These are phyloP conservation scores for Drosophila willistoni DNA, from an alignment of 1,140 invertebrate genomes.

Conservation along the genomic window DNA sequence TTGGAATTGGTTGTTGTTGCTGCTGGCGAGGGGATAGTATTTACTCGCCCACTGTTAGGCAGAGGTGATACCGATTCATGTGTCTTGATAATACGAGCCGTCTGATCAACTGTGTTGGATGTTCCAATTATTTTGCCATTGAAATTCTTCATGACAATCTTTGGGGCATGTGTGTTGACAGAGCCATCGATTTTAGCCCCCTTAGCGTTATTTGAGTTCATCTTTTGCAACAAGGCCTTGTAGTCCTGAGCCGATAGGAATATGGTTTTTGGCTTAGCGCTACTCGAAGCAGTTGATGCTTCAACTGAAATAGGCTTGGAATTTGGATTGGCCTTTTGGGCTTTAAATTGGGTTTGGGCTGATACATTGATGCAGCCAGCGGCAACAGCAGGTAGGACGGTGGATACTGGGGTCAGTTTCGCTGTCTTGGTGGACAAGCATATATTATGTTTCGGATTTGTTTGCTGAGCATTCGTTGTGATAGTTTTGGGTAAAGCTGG, in stretches of 20 bases:
- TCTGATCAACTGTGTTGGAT: constrained; percentile 31
- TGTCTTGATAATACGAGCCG: background rate
- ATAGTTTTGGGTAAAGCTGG: background rate
- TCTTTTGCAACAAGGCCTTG: constrained; percentile 83
- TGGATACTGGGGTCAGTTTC: background rate
- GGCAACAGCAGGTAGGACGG: background rate
- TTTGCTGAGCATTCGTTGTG: background rate
- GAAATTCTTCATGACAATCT: constrained; percentile 81
- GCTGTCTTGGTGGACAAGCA: constrained; percentile 1
- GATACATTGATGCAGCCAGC: background rate
- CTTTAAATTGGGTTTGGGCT: background rate
- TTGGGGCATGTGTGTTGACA: constrained; percentile 56
- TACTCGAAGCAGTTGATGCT: background rate
- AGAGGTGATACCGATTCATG: background rate
- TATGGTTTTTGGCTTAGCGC: constrained; percentile 82
- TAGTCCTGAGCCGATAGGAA: constrained; percentile 84
- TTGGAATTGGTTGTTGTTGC: constrained; percentile 32
- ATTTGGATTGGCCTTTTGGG: background rate
- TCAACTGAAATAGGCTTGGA: constrained; percentile 13
- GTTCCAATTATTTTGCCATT: constrained; percentile 59
- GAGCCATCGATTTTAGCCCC: constrained; percentile 51
- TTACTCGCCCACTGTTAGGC: background rate
- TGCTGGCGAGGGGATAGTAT: background rate
- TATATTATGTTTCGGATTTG: background rate
- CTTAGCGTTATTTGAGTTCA: constrained; percentile 69